Evolutionary conservation across 2,888 invertebrate genomes (phyloP), one percentile per base, ranked within the genome.

Genomic region (Ligdia adustata): DNA sequence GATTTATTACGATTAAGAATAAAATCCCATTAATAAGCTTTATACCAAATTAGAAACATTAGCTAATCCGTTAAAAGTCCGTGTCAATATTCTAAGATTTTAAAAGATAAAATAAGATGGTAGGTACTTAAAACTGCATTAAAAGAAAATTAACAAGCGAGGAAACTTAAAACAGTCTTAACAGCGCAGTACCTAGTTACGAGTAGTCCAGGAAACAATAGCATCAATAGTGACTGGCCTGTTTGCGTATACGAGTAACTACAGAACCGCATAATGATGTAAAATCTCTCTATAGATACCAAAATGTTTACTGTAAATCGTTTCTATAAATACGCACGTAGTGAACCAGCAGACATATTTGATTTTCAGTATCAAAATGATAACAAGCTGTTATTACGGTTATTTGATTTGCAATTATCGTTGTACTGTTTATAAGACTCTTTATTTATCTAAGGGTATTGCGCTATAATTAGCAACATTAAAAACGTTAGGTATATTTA

Each of bases 321-420:
- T 22, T 18, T 31, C 37, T 37, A 37, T 26, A 37, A 37, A 37
- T 37, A 43, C 14, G 2, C 22, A 24, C 16, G 24, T 20, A 32
- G 24, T 24, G 26, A 15, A 15, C 35, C 28, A 38, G 22, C 15
- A 15, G 20, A 20, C 14, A 26, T 16, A 31, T 24, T 18, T 34
- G 3, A 35, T 46, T 28, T 33, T 16, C 16, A 3, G 3, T 42
- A 37, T 42, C 35, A 15, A 3, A 32, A 42, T 31, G 37, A 41
- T 41, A 41, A 35, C 28, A 34, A 27, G 20, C 12, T 38, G 13
- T 37, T 41, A 32, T 38, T 42, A 13, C 9, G 37, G 39, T 16
- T 40, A 33, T 39, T 46, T 33, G 11, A 39, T 45, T 39, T 41
- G 14, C 9, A 22, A 39, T 37, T 16, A 7, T 4, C 7, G 7